These are phyloP conservation scores for Drosophila nigritarsus DNA, from an alignment of 2,888 invertebrate genomes.

Conservation along the genomic window DNA sequence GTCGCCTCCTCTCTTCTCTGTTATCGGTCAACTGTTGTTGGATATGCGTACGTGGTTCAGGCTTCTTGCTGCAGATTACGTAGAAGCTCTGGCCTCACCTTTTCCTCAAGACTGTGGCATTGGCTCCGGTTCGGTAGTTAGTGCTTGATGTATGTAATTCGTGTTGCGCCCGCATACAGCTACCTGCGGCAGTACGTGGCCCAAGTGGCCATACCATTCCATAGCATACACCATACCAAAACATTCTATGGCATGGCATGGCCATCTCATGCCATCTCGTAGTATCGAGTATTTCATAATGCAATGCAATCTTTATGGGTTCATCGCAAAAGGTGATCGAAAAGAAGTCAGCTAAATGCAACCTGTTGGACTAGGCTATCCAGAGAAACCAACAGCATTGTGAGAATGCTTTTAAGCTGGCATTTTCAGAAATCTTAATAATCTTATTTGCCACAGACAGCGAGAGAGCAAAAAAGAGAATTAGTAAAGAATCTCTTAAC, in stretches of 20 bases:
- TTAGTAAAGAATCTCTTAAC: background rate
- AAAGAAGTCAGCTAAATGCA: conserved; percentile 64
- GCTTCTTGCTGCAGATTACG: conserved; percentile 74
- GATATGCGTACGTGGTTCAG: conserved; percentile 71
- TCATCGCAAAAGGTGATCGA: conserved; percentile 75
- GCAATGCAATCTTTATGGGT: conserved; percentile 79
- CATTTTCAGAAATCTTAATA: conserved; percentile 56
- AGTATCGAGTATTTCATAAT: conserved; percentile 72
- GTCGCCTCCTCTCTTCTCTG: conserved; percentile 8
- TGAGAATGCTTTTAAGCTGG: conserved; percentile 54
- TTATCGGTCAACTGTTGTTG: conserved; percentile 65
- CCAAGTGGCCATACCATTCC: conserved; percentile 43
- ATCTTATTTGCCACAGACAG: conserved; percentile 13
- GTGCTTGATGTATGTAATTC: conserved; percentile 79
- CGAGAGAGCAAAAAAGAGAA: no score
- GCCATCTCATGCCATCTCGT: conserved; percentile 26
- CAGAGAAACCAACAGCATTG: conserved; percentile 64
- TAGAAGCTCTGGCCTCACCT: conserved; percentile 41
- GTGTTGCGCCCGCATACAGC: conserved; percentile 76
- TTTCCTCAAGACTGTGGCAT: conserved; percentile 7
- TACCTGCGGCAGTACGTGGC: conserved; percentile 65
- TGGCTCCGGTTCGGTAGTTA: conserved; percentile 71
- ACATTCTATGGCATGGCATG: conserved; percentile 7
- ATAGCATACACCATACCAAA: conserved; percentile 2
- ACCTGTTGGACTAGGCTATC: conserved; percentile 62